A percentile compares a stretch with the other conserved stretches of the same genome.
Conservation (phyloP, 1,140 invertebrate species). For the Mylabris phalerata region DNA sequence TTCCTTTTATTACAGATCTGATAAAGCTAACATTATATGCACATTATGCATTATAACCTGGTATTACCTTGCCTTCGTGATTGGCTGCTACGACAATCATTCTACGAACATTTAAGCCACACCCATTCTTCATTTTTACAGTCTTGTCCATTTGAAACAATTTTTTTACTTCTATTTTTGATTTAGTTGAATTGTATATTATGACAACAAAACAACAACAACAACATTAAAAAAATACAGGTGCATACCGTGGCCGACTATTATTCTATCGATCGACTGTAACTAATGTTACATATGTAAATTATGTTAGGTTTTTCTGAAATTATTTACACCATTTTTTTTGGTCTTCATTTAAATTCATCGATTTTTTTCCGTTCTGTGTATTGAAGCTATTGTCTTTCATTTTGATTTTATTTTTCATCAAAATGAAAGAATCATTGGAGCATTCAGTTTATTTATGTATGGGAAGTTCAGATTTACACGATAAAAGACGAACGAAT, state of each 20-base stretch:
- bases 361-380: too few species aligned
- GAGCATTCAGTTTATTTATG: slow-evolving; percentile 12
- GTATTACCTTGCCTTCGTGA: slow-evolving; percentile 32
- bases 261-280: slow-evolving; percentile 7
- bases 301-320: slow-evolving; percentile 5
- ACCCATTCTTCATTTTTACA: slow-evolving; percentile 27
- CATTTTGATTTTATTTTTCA: too few species aligned
- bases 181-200: neutral
- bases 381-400: too few species aligned
- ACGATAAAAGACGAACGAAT: neutral
- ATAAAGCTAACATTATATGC: slow-evolving; percentile 28
- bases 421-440: neutral
- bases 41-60: slow-evolving; percentile 35
- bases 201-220: neutral
- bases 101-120: slow-evolving; percentile 26
- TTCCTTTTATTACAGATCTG: neutral
- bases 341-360: too few species aligned
- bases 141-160: slow-evolving; percentile 15
- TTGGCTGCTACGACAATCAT: slow-evolving; percentile 33
- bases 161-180: neutral
- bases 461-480: slow-evolving; percentile 13
- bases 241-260: neutral
- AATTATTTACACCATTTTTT: slow-evolving; percentile 18
- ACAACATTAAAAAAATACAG: neutral
- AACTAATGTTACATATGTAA: slow-evolving; percentile 21